A percentile compares a stretch with the other conserved stretches of the same genome.
phyloP scores from a whole-genome alignment of 64 coral and sea anemone species.

The Stylophora pistillata region DNA sequence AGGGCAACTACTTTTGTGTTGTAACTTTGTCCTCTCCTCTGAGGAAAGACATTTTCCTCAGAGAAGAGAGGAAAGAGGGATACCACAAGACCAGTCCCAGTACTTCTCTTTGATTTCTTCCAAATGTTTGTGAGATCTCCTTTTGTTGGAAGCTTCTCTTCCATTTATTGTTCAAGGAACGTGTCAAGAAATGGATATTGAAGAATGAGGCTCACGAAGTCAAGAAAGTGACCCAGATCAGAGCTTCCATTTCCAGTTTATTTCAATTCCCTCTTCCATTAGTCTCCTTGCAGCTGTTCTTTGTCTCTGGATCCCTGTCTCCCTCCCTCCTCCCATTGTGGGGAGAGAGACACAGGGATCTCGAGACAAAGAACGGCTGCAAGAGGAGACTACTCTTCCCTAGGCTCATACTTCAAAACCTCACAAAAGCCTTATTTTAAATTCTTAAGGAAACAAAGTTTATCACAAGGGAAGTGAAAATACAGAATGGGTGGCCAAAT shows the following conservation, averaged over 20 bases:
- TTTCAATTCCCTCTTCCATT: too few species aligned
- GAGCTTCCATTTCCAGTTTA: conserved; percentile 26
- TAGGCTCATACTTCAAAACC: not conserved
- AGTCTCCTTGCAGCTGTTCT: too few species aligned
- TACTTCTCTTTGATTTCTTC: too few species aligned
- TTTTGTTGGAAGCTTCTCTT: conserved; percentile 14
- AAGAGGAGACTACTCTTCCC: not conserved
- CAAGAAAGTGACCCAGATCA: conserved; percentile 51
- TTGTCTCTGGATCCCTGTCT: too few species aligned
- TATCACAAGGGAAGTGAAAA: not conserved
- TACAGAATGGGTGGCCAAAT: not conserved
- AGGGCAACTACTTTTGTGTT: too few species aligned
- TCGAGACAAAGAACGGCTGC: not conserved
- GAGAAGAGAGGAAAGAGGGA: too few species aligned
- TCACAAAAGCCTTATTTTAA: conserved; percentile 4
- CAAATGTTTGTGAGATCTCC: not conserved
- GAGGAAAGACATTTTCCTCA: too few species aligned
- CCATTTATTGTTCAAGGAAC: conserved; percentile 25
- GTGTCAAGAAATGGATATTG: conserved; percentile 54
- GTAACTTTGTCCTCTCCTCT: too few species aligned
- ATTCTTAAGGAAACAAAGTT: not conserved
- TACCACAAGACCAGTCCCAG: too few species aligned
- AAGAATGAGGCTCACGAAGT: conserved; percentile 50
- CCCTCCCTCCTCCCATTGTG: too few species aligned
- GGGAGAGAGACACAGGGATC: conserved; percentile 78